Base-by-base conservation (phyloP, 2,888 invertebrate species). In the Bembecia ichneumoniformis region DNA sequence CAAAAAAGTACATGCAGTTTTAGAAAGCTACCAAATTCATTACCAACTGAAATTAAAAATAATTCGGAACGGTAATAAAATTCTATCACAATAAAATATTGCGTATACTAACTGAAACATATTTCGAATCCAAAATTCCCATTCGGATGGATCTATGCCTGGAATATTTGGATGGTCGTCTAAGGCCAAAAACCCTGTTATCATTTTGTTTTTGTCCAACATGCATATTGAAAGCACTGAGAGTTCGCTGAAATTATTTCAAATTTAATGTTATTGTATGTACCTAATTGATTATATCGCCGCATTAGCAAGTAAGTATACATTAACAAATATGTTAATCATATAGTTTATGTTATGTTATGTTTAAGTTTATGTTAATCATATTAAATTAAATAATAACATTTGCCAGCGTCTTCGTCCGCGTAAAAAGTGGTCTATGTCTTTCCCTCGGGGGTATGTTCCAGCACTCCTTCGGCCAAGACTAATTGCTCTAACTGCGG, bases 121-220 rank as follows among this genome's bases (percentile, higher is more conserved):
- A 57, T 83, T 83, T 49, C 83, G 63, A 15, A 82, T 66, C 86
- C 86, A 86, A 3, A 57, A 55, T 48, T 83, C 77, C 91, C 91
- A 92, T 47, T 82, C 87, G 34, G 79, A 76, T 0, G 88, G 75
- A 10, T 88, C 83, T 3, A 92, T 67, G 0, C 88, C 77, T 0
- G 82, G 78, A n/a, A 91, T 66, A 57, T 90, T 89, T 0, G 92
- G 91, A 59, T 84, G 82, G 59, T 87, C 77, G 16, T 68, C 63
- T 1, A 88, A 55, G 1, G 82, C 74, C 64, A 84, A 64, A 50
- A 83, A 87, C 0, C 86, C 87, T 2, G 68, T 59, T 20, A 87
- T 75, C 17, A 76, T 70, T 43, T 74, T 74, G 1, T 68, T 64
- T 13, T 77, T 75, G 52, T 82, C 72, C 52, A 89, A 69, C 73